Percentiles rank a stretch among this genome's conserved stretches.
phyloP scores from a whole-genome alignment of 1,140 invertebrate species.

The Hycleus phaleratus region DNA sequence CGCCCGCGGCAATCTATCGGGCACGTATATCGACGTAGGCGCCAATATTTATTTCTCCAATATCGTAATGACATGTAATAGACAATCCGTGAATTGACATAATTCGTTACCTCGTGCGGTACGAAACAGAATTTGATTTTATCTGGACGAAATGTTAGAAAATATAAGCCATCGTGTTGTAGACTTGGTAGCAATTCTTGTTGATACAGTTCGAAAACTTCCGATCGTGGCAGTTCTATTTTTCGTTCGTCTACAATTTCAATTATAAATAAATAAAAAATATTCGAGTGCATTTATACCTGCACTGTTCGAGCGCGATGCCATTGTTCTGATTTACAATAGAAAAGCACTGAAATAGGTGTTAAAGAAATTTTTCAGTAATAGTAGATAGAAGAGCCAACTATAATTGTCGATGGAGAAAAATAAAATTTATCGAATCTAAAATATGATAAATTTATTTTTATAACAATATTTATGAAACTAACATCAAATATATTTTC shows the following conservation, averaged over 20 bases:
- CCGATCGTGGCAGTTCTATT: not conserved
- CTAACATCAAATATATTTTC: conserved; percentile 13
- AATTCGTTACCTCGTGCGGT: conserved; percentile 1
- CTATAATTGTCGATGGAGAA: no score
- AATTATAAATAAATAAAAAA: no score
- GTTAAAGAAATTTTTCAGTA: no score
- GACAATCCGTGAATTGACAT: conserved; percentile 1
- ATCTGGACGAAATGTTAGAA: conserved; percentile 8
- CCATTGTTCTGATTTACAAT: no score
- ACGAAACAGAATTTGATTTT: conserved; percentile 17
- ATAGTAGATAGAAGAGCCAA: no score
- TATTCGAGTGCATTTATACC: no score
- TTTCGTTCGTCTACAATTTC: no score
- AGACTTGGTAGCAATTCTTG: not conserved
- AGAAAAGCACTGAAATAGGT: no score
- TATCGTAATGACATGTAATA: conserved; percentile 15
- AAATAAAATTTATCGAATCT: no score
- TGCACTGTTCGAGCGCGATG: no score
- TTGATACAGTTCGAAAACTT: not conserved
- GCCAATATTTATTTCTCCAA: conserved; percentile 12
- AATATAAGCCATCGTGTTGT: conserved; percentile 1
- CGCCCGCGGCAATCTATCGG: conserved; percentile 4
- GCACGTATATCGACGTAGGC: conserved; percentile 15
- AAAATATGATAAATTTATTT: not conserved
- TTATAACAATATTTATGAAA: conserved; percentile 20